Evolutionary conservation across 1,140 invertebrate species (phyloP), one percentile per base, ranked within the genome.

Genomic region (Papilio polytes): DNA sequence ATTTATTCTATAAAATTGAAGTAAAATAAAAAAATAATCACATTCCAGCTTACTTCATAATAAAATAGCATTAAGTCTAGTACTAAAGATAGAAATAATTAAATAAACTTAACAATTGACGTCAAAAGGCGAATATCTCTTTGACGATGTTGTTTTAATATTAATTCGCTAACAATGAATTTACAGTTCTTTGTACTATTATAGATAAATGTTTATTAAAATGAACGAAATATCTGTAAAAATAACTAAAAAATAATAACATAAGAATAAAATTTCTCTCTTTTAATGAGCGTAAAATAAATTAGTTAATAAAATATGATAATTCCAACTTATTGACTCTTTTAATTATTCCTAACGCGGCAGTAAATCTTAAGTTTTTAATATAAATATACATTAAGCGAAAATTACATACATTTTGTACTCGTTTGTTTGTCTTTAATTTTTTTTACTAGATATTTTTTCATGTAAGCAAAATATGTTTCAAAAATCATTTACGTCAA

Each of bases 111-210:
- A 7, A 76, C 20, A 12, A 53, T 76, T 76, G 22, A 76, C 22
- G 46, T 26, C 74, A 48, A 76, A 48, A 76, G 22, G 74, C 41
- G n/a, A 46, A 48, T 51, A 51, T 26, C 74, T 76, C 74, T 48
- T 48, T 76, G 74, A 22, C 46, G 74, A 13, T 70, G 63, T 66
- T 66, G 26, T 70, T 70, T 70, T 70, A 70, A 70, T 70, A 31
- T 70, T 70, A 70, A 70, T 70, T 70, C 13, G 63, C 13, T 31
- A 6, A 70, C 63, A 70, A 70, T 70, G 13, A 70, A 4, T 15
- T 63, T 26, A 51, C 12, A 51, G 48, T 59, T 63, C 59, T 63
- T 63, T 63, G 59, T 63, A 13, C 22, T 3, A 12, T 63, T 6
- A 22, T 59, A 59, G 3, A 51, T 15, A 53, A 18, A 9, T 56